phyloP scores from a whole-genome alignment of 2,797 vertebrate genomes.

The Pterois miles region DNA sequence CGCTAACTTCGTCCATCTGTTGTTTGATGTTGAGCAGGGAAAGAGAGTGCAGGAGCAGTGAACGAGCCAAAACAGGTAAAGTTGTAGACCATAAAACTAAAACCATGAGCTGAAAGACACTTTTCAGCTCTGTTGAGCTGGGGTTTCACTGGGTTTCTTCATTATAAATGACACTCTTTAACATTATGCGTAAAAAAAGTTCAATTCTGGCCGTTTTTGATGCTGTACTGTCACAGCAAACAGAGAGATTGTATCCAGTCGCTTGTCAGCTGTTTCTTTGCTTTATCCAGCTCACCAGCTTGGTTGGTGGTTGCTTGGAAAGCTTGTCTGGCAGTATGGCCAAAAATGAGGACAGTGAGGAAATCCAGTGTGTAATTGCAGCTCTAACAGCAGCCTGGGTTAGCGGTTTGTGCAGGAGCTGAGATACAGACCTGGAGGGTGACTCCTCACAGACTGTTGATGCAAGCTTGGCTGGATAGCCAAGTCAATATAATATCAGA shows the following conservation, averaged over 20 bases:
- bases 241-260: not conserved
- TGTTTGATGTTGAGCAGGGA: not conserved
- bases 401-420: constrained; percentile 41
- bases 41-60: not conserved
- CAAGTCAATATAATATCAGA: not conserved
- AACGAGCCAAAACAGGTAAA: not conserved
- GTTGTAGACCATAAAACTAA: not conserved
- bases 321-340: constrained; percentile 29
- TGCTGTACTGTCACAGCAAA: not conserved
- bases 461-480: not conserved
- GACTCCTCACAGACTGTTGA: constrained; percentile 22
- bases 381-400: constrained; percentile 30
- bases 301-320: constrained; percentile 23
- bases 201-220: not conserved
- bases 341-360: constrained; percentile 46
- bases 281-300: constrained; percentile 21
- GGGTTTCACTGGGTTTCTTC: not conserved
- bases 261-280: not conserved
- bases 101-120: not conserved
- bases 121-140: not conserved
- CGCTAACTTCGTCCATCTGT: not conserved
- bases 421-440: constrained; percentile 48
- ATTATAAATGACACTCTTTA: not conserved
- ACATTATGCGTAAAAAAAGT: not conserved
- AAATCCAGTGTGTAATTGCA: constrained; percentile 67